phyloP scores from a whole-genome alignment of 2,797 vertebrate species.

The Sebastes taczanowskii region DNA sequence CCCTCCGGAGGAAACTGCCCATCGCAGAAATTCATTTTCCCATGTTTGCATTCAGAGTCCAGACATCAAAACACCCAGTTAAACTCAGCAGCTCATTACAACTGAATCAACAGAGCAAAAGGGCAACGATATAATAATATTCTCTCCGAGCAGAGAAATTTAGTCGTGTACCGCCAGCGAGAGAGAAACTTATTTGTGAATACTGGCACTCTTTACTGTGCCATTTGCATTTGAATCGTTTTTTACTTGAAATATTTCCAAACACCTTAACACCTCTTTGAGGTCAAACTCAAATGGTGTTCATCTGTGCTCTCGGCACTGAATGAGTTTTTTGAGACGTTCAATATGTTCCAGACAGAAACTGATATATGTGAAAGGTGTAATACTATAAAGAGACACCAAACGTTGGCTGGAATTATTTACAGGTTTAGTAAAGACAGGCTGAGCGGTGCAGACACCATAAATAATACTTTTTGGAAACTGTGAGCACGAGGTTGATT shows the following conservation, averaged over 20 bases:
- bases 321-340: slow-evolving; percentile 24
- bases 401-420: slow-evolving; percentile 20
- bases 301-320: background rate
- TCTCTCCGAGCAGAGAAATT: slow-evolving; percentile 2
- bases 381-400: slow-evolving; percentile 20
- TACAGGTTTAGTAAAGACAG: slow-evolving; percentile 7
- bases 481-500: background rate
- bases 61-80: slow-evolving; percentile 53
- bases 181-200: slow-evolving; percentile 7
- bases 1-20: slow-evolving; percentile 10
- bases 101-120: slow-evolving; percentile 53
- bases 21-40: slow-evolving; percentile 44
- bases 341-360: slow-evolving; percentile 12
- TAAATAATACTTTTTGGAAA: slow-evolving; percentile 3
- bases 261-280: slow-evolving; percentile 11
- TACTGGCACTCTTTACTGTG: background rate
- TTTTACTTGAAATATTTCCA: slow-evolving; percentile 15
- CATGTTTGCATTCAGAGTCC: slow-evolving; percentile 51
- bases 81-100: slow-evolving; percentile 56
- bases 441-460: background rate
- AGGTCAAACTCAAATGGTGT: slow-evolving; percentile 9
- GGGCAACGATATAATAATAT: slow-evolving; percentile 35
- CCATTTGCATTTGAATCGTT: slow-evolving; percentile 9
- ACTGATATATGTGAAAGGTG: slow-evolving; percentile 23
- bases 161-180: background rate